phyloP scores from a whole-genome alignment of 2,888 invertebrate genomes.

The Scaptodrosophila latifasciaeformis region DNA sequence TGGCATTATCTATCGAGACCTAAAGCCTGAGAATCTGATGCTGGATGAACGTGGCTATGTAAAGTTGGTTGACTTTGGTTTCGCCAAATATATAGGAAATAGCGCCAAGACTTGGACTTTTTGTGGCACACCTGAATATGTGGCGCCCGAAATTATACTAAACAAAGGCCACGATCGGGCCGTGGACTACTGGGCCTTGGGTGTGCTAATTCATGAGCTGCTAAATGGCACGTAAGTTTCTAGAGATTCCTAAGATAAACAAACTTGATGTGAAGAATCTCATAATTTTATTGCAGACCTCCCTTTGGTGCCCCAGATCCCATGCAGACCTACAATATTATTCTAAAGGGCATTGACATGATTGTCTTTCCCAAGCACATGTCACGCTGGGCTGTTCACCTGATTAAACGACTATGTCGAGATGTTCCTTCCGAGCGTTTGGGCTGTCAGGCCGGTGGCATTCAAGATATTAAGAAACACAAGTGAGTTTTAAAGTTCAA shows the following conservation, averaged over 20 bases:
- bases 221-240: conserved; percentile 85
- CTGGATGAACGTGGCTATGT: conserved; percentile 89
- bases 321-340: conserved; percentile 96
- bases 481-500: conserved; percentile 77
- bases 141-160: conserved; percentile 92
- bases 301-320: conserved; percentile 94
- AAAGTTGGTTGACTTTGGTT: conserved; percentile 96
- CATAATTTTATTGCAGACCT: conserved; percentile 75
- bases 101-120: conserved; percentile 95
- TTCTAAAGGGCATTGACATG: conserved; percentile 92
- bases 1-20: conserved; percentile 90
- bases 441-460: conserved; percentile 92
- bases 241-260: background rate
- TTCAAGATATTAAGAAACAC: conserved; percentile 89
- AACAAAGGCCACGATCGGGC: conserved; percentile 86
- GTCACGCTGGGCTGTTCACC: conserved; percentile 84
- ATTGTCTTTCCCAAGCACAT: conserved; percentile 89
- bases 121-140: conserved; percentile 96
- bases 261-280: background rate
- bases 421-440: conserved; percentile 91
- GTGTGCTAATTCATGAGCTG: conserved; percentile 90
- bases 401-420: conserved; percentile 91
- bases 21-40: conserved; percentile 96
- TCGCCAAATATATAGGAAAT: conserved; percentile 88
- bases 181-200: conserved; percentile 96